These are phyloP conservation scores for Helicoverpa zea DNA, from an alignment of 1,140 invertebrate genomes.

Conservation along the genomic window DNA sequence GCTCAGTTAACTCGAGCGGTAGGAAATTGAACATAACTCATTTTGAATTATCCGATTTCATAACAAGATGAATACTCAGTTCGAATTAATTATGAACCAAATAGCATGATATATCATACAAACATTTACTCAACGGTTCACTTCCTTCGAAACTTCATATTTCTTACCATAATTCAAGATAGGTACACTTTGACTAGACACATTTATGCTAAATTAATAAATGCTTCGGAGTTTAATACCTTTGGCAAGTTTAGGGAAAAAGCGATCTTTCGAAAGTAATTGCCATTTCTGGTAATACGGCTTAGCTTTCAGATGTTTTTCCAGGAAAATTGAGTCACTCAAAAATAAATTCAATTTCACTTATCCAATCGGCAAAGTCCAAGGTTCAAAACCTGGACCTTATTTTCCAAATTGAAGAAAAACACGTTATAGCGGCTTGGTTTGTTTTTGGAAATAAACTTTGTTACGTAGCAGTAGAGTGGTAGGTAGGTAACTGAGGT, in stretches of 20 bases:
- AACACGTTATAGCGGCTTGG: neutral
- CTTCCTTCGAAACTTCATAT: constrained; percentile 1
- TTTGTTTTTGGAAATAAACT: neutral
- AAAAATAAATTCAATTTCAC: constrained; percentile 38
- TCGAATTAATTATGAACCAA: constrained; percentile 38
- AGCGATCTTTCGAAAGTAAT: constrained; percentile 27
- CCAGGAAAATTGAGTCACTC: constrained; percentile 33
- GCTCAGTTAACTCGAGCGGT: constrained; percentile 30
- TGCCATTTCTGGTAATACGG: constrained; percentile 34
- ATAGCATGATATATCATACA: constrained; percentile 8
- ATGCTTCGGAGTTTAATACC: constrained; percentile 2
- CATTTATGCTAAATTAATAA: constrained; percentile 22
- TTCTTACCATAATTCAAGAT: neutral
- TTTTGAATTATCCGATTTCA: constrained; percentile 45
- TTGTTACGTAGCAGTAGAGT: too few species aligned
- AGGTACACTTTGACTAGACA: constrained; percentile 3
- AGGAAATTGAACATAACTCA: constrained; percentile 51
- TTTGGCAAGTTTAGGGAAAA: neutral
- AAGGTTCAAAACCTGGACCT: neutral
- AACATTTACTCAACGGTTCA: constrained; percentile 20
- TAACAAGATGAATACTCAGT: constrained; percentile 45
- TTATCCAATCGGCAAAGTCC: constrained; percentile 32
- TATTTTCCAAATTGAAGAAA: neutral
- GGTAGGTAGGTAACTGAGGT: too few species aligned
- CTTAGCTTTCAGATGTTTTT: constrained; percentile 37